Conservation (phyloP, 2,888 invertebrate genomes). For the Parthenolecanium corni region DNA sequence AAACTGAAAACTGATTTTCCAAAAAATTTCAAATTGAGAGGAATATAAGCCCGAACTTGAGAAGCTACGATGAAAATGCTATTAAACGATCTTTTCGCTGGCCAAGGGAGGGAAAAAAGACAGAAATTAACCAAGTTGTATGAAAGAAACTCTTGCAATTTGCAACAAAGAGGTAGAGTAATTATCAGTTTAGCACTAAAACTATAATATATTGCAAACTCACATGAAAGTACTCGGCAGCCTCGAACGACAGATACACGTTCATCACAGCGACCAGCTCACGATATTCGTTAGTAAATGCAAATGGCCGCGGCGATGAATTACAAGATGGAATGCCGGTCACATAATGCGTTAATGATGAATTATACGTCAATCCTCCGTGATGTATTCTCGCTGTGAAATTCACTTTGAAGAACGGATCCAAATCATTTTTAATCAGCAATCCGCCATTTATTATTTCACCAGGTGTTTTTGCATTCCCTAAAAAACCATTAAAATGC, state of each 20-base stretch:
- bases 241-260: conserved; percentile 18
- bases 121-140: too few species aligned
- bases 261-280: conserved; percentile 21
- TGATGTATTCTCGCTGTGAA: conserved; percentile 18
- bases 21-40: too few species aligned
- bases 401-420: conserved; percentile 12
- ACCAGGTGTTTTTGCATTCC: conserved; percentile 13
- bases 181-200: too few species aligned
- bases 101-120: too few species aligned
- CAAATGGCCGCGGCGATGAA: conserved; percentile 13
- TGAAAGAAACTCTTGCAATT: too few species aligned
- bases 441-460: conserved; percentile 16
- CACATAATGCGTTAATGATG: conserved; percentile 12
- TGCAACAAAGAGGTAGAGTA: too few species aligned
- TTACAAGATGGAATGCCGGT: conserved; percentile 6
- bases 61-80: too few species aligned
- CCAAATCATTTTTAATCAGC: conserved; percentile 11
- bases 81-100: too few species aligned
- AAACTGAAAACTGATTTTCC: too few species aligned
- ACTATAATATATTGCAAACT: background rate
- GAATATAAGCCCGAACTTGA: too few species aligned
- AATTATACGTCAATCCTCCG: conserved; percentile 19
- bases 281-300: conserved; percentile 22
- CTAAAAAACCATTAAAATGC: too few species aligned
- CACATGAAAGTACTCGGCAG: conserved; percentile 21